Conservation (phyloP, 2,797 vertebrate species). For the Lagodon rhomboides region DNA sequence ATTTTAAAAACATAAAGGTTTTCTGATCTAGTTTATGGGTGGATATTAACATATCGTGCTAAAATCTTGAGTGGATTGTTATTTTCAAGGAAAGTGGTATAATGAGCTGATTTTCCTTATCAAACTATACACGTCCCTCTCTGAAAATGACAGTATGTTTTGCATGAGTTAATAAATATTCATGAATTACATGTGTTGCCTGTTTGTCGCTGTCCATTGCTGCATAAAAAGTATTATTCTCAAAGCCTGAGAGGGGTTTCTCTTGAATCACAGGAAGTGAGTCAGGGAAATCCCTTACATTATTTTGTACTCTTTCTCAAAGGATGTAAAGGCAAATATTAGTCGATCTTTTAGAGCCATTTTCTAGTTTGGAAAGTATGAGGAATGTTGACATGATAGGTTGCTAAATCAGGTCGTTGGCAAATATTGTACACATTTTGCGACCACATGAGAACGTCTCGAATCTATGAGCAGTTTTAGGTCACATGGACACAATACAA, state of each 20-base stretch:
- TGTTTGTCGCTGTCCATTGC: constrained; percentile 17
- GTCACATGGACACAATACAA: constrained; percentile 68
- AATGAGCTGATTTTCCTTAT: not conserved
- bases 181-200: not conserved
- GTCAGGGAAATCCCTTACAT: constrained; percentile 80
- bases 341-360: constrained; percentile 1
- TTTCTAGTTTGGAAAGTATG: not conserved
- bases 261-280: constrained; percentile 84
- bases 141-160: not conserved
- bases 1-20: not conserved
- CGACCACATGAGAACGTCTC: not conserved
- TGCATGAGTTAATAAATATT: constrained; percentile 2
- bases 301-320: constrained; percentile 67
- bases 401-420: not conserved
- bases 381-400: not conserved
- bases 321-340: constrained; percentile 48
- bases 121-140: not conserved
- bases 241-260: constrained; percentile 64
- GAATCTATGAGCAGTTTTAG: constrained; percentile 50
- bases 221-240: constrained; percentile 34
- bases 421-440: not conserved
- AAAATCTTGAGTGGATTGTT: not conserved
- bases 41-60: not conserved
- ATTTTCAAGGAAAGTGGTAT: not conserved
- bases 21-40: not conserved